Evolutionary conservation across 2,888 invertebrate species (phyloP), one percentile per base, ranked within the genome.

Genomic region (Cheilosia impressa): DNA sequence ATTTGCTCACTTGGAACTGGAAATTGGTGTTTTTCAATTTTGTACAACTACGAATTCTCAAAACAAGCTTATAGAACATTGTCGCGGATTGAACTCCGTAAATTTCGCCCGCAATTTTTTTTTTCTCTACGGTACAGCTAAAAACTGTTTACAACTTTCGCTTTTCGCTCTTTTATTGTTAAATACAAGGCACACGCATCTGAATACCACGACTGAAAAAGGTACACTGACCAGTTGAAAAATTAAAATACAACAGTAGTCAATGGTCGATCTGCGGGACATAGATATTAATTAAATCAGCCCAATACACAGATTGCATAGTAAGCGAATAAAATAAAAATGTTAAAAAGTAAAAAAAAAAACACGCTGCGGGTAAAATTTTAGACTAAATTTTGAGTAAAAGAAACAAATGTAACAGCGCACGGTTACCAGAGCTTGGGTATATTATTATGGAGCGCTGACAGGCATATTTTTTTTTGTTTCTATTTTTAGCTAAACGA

Each of bases 51-150:
- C 41, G 15, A 55, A 71, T 78, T 78, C 52, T 62, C 55, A 34
- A 41, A 27, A 47, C 47, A 27, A 69, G 71, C 50, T 69, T 50
- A 62, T 31, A 41, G 45, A 69, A 69, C 78, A 78, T 78, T 69
- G 62, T 69, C 62, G 78, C 78, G 62, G 31, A 78, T 71, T 63
- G n/a, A 55, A 62, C 53, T 43, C 52, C 65, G 57, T 45, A 57
- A 47, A 75, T 45, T 47, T 27, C 41, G 50, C 19, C 50, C 55
- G 60, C 7, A 68, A 62, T 31, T 19, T 31, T n/a, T 10, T 6
- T n/a, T 45, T 24, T 27, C 31, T 41, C 4, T 9, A 45, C 4
- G 38, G 19, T 38, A 22, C 43, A 43, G 43, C 43, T 45, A 24
- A 65, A 19, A 50, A 52, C 34, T 52, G 34, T 34, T 52, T 66